phyloP scores from a whole-genome alignment of 2,888 invertebrate genomes.

The Dryocosmus kuriphilus region DNA sequence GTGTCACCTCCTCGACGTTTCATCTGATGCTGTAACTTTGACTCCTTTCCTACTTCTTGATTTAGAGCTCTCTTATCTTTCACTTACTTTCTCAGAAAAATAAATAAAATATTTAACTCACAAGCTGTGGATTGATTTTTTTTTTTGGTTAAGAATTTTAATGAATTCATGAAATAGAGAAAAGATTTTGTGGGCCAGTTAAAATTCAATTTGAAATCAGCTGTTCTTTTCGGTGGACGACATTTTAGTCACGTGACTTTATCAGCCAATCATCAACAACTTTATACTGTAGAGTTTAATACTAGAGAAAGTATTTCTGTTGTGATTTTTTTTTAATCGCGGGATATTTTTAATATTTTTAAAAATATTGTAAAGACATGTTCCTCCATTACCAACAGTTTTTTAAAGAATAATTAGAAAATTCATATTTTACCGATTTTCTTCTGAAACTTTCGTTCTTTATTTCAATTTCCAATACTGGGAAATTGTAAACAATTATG shows the following conservation, averaged over 20 bases:
- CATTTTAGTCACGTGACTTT: not conserved
- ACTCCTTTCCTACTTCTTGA: slow-evolving; percentile 5
- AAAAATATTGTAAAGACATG: no score
- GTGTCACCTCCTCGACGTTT: not conserved
- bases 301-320: no score
- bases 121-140: not conserved
- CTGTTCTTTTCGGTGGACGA: not conserved
- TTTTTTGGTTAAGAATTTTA: not conserved
- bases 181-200: not conserved
- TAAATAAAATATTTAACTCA: not conserved
- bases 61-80: not conserved
- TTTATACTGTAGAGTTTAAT: no score
- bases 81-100: not conserved
- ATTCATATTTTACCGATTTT: no score
- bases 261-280: not conserved
- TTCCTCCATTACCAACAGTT: no score
- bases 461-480: no score
- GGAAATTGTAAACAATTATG: no score
- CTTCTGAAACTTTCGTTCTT: no score
- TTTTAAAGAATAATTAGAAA: no score
- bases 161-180: not conserved
- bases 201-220: not conserved
- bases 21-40: not conserved
- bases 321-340: no score
- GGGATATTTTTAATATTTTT: no score